Conservation (phyloP, 2,888 invertebrate species). For the Nemurella pictetii region DNA sequence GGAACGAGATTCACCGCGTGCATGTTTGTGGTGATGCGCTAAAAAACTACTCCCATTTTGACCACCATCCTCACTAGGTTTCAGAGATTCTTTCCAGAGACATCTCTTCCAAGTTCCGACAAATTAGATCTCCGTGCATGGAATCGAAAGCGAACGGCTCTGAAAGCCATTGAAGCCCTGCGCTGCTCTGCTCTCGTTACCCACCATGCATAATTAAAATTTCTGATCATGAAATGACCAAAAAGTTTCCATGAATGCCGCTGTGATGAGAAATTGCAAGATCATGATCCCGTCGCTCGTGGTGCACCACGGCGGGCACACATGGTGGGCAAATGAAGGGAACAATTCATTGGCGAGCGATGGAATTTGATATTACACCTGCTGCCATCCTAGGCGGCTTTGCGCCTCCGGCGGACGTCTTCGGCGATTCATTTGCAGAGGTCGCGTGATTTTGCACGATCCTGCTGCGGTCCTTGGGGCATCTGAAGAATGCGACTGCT, state of each 20-base stretch:
- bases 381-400: no score
- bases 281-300: neutral
- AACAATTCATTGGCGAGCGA: neutral
- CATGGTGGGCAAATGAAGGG: neutral
- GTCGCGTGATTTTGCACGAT: neutral
- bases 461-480: neutral
- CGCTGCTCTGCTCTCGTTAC: neutral
- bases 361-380: neutral
- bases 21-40: neutral
- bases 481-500: neutral
- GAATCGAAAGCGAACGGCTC: no score
- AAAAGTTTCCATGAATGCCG: neutral
- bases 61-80: neutral
- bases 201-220: neutral
- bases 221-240: neutral
- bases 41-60: neutral
- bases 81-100: neutral
- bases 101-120: no score
- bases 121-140: no score
- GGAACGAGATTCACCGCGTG: no score
- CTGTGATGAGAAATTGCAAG: neutral
- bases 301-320: neutral
- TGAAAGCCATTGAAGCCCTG: no score
- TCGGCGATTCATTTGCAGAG: no score
- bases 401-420: neutral